Evolutionary conservation across 1,140 invertebrate species (phyloP).

Genomic region (Platorchestia sp.): DNA sequence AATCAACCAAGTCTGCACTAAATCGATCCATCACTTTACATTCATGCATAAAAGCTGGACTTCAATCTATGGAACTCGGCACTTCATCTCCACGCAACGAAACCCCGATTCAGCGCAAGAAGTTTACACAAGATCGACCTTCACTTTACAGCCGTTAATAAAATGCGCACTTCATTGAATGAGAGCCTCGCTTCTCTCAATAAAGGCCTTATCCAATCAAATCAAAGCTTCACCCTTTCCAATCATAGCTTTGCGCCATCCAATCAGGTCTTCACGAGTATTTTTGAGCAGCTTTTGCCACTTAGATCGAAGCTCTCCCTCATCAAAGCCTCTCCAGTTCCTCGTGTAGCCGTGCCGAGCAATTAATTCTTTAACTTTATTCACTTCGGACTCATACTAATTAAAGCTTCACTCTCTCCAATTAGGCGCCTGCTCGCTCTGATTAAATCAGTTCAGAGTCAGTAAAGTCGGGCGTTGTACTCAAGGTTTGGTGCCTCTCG

Average conservation of each 20-base stretch:
- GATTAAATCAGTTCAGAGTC: background rate
- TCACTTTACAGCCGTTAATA: background rate
- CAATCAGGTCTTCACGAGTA: background rate
- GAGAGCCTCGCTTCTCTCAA: background rate
- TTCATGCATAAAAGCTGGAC: background rate
- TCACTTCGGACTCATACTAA: background rate
- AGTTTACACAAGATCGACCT: too few relatives aligned
- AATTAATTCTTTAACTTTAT: conserved; percentile 4
- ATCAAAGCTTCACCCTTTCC: background rate
- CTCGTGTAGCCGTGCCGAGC: background rate
- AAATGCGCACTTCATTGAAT: background rate
- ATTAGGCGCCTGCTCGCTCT: background rate
- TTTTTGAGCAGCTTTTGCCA: background rate
- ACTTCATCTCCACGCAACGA: background rate
- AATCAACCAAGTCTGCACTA: too few relatives aligned
- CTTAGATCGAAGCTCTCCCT: background rate
- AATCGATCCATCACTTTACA: too few relatives aligned
- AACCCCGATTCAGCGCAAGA: too few relatives aligned
- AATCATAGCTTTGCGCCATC: background rate
- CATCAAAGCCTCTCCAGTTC: background rate
- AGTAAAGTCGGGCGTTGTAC: too few relatives aligned
- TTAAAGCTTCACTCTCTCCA: background rate
- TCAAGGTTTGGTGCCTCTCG: too few relatives aligned
- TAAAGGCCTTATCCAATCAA: background rate
- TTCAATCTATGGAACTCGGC: background rate